Evolutionary conservation across 2,797 vertebrate genomes (phyloP).

Genomic region (Bradypus variegatus): DNA sequence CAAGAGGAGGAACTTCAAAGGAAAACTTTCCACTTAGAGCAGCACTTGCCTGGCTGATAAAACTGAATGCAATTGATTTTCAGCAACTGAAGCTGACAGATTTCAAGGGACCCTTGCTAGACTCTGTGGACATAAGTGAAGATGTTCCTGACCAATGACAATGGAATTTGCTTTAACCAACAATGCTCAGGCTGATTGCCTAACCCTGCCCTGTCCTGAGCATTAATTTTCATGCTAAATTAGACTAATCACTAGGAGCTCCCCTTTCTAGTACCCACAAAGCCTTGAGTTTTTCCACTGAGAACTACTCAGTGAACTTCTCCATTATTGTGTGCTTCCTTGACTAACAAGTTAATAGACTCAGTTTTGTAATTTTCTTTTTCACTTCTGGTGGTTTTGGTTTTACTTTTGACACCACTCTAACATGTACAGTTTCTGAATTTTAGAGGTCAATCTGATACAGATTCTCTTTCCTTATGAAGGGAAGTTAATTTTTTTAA

Average conservation of each 20-base stretch:
- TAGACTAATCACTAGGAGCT: neutral
- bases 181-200: neutral
- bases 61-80: too few species aligned
- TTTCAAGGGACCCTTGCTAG: neutral
- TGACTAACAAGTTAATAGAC: neutral
- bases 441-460: neutral
- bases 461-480: neutral
- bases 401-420: neutral
- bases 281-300: neutral
- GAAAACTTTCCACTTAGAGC: neutral
- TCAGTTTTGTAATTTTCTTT: neutral
- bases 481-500: neutral
- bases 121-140: neutral
- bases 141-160: neutral
- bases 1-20: neutral
- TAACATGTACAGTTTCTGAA: neutral
- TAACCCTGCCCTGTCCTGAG: neutral
- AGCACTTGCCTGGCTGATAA: neutral
- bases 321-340: too few species aligned
- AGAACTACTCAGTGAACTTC: neutral
- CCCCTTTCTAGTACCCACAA: neutral
- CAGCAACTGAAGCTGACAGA: neutral
- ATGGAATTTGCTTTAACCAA: neutral
- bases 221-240: neutral
- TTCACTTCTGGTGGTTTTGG: neutral